Percentiles rank a stretch among this genome's conserved stretches.
Conservation (phyloP, 2,888 invertebrate species). For the Spodoptera exigua region DNA sequence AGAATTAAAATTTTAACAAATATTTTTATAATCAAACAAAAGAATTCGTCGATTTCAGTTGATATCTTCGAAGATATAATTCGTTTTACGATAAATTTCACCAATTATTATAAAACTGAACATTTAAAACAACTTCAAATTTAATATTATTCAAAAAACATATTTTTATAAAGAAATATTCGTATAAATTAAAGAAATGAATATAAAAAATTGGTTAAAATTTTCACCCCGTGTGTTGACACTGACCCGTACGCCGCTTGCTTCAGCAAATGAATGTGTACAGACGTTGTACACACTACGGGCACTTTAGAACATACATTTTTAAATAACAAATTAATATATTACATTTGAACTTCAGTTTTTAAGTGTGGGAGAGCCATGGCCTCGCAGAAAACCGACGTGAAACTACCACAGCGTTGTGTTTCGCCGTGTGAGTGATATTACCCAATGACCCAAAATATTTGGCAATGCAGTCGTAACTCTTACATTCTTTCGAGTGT, state of each 20-base stretch:
- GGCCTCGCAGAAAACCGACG: no score
- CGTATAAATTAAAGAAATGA: conserved; percentile 8
- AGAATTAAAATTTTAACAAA: no score
- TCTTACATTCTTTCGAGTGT: no score
- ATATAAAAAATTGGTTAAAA: conserved; percentile 15
- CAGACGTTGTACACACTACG: conserved; percentile 49
- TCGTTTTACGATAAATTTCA: neutral
- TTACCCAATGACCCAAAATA: no score
- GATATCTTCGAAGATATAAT: neutral
- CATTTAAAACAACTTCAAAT: accelerated
- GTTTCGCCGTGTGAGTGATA: no score
- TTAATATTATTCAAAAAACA: neutral
- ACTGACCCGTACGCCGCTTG: conserved; percentile 62
- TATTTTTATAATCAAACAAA: neutral
- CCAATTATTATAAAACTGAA: neutral
- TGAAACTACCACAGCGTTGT: no score
- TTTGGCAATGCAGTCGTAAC: no score
- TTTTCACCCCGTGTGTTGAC: conserved; percentile 47
- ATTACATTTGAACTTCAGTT: neutral
- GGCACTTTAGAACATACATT: conserved; percentile 11
- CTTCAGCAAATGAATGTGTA: conserved; percentile 64
- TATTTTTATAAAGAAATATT: neutral
- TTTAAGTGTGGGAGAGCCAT: no score
- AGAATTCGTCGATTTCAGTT: neutral
- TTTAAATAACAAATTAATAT: conserved; percentile 3